Conservation (phyloP, 2,888 invertebrate genomes). For the Drosophila melanosoma region DNA sequence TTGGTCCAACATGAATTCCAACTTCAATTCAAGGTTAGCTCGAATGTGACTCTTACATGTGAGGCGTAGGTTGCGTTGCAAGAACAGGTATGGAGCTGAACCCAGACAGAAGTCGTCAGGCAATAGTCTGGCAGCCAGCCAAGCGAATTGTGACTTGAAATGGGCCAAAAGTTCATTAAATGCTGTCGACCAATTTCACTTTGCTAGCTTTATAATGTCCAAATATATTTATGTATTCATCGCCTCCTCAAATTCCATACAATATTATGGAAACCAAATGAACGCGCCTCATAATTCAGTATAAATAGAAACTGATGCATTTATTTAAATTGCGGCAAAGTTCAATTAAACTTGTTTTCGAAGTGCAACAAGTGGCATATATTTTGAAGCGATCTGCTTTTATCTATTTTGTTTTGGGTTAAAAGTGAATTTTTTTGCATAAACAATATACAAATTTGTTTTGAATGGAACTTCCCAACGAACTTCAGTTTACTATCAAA, state of each 20-base stretch:
- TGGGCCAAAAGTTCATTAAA: conserved; percentile 74
- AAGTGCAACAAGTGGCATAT: not conserved
- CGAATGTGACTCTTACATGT: not conserved
- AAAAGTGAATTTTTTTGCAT: not conserved
- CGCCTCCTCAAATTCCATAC: conserved; percentile 38
- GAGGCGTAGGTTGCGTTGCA: conserved; percentile 4
- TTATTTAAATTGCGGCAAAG: not conserved
- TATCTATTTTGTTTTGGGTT: not conserved
- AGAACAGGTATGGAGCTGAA: conserved; percentile 14
- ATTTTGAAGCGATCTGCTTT: not conserved
- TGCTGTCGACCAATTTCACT: conserved; percentile 41
- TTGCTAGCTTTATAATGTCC: conserved; percentile 36
- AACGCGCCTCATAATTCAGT: not conserved
- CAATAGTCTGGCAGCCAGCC: conserved; percentile 54
- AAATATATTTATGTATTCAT: conserved; percentile 34
- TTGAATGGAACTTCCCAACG: not conserved
- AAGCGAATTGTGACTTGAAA: conserved; percentile 59
- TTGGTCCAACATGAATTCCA: conserved; percentile 15
- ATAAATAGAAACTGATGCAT: conserved; percentile 17
- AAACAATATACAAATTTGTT: not conserved
- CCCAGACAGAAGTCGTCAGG: not conserved
- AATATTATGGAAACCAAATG: conserved; percentile 26
- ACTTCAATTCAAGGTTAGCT: conserved; percentile 43
- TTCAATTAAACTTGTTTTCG: not conserved
- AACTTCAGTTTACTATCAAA: not conserved